Evolutionary conservation across 2,888 invertebrate genomes (phyloP), one percentile per base, ranked within the genome.

Genomic region (Nebria brevicollis): DNA sequence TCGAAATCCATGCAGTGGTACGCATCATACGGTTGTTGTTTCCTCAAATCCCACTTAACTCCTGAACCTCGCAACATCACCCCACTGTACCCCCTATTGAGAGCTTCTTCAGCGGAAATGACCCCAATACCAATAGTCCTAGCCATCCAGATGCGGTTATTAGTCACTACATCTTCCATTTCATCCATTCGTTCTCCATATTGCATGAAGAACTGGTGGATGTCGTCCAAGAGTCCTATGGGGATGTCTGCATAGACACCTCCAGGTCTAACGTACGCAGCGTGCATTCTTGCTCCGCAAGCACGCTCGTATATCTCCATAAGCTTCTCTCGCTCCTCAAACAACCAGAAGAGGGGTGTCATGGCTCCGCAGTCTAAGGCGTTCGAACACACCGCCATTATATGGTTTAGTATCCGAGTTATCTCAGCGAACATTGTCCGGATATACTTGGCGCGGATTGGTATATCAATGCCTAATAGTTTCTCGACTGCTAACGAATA

Each of bases 271-370:
- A 96, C 90, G 86, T 97, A 97, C 3, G 93, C 94, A 74, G 95
- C 93, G 87, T 97, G 97, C 91, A 97, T 92, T 66, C 97, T 91
- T 75, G 95, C 94, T 0, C 97, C 97, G 72, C 94, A 95, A 0
- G 94, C 93, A 83, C 96, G 91, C 87, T 97, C 97, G 86, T 94
- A 95, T 84, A 96, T 92, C 88, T 97, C 97, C 89, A 95, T 94
- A 83, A 96, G 88, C 89, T 96, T 96, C 89, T 96, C 96, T 75
- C 96, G 91, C 88, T 96, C 97, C 89, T 97, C 96, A 87, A 96
- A 96, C 86, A 96, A 91, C 96, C 97, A 97, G 88, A 97, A 97
- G 86, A 96, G 94, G 0, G 97, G 97, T 0, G 97, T 96, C 84
- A 97, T 94, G 4, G 94, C 96, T 26, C 97, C 97, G 26, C 95